A percentile compares a stretch with the other conserved stretches of the same genome.
Conservation (phyloP, 92 coral and sea anemone species). For the Scolanthus callimorphus region DNA sequence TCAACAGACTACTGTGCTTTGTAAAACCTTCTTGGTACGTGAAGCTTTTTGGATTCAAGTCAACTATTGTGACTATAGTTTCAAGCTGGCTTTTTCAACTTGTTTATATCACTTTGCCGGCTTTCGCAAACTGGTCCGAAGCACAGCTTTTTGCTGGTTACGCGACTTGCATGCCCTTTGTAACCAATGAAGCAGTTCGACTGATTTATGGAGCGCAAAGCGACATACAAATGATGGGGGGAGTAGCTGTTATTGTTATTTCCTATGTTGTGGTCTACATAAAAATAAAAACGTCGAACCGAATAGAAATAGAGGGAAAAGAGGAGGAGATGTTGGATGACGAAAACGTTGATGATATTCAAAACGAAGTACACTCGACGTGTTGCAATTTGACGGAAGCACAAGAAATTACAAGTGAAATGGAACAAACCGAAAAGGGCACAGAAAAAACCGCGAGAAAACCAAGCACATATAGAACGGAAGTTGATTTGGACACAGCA, state of each 20-base stretch:
- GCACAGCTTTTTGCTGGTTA: constrained; percentile 16
- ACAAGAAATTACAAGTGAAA: too few relatives aligned
- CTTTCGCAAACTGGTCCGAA: constrained; percentile 23
- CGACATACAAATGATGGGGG: constrained; percentile 13
- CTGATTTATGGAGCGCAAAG: constrained; percentile 24
- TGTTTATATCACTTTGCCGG: constrained; percentile 15
- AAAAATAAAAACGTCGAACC: constrained; percentile 5
- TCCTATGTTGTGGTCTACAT: constrained; percentile 16
- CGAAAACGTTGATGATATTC: too few relatives aligned
- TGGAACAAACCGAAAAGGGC: too few relatives aligned
- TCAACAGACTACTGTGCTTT: constrained; percentile 11
- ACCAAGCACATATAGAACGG: too few relatives aligned
- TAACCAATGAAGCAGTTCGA: constrained; percentile 15
- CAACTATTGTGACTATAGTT: constrained; percentile 14
- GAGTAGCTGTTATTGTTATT: neutral
- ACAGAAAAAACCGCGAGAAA: too few relatives aligned
- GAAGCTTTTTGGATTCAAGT: constrained; percentile 19
- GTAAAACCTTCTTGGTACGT: constrained; percentile 19
- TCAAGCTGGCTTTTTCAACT: constrained; percentile 29
- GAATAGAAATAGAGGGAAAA: neutral
- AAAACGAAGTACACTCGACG: too few relatives aligned
- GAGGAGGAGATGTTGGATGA: too few relatives aligned
- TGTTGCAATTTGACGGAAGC: too few relatives aligned
- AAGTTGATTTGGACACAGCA: too few relatives aligned
- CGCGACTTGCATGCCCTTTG: constrained; percentile 12